A percentile compares a stretch with the other conserved stretches of the same genome.
Evolutionary conservation across 2,113 vertebrate genomes (phyloP).

Genomic region (Urocitellus parryii): DNA sequence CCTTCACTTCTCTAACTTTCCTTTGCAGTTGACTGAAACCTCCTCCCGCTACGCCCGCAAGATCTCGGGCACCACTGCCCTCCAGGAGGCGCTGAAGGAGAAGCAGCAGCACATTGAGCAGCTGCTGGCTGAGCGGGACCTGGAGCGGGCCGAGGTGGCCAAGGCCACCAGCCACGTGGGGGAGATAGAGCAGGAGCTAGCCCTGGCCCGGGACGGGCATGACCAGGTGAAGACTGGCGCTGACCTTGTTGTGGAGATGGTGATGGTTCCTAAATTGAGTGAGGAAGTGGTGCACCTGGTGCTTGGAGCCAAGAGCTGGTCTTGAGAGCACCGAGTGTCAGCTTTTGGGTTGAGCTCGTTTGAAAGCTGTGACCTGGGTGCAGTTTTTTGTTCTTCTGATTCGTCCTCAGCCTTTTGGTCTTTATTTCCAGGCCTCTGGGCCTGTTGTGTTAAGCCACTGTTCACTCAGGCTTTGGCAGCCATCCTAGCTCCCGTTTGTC

Average conservation of each 20-base stretch:
- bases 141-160: slow-evolving; percentile 97
- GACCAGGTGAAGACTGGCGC: slow-evolving; percentile 92
- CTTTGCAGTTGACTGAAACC: slow-evolving; percentile 96
- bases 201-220: slow-evolving; percentile 93
- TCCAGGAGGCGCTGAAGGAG: slow-evolving; percentile 98
- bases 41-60: slow-evolving; percentile 97
- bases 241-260: slow-evolving; percentile 8
- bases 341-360: slow-evolving; percentile 29
- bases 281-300: neutral
- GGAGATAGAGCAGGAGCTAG: slow-evolving; percentile 96
- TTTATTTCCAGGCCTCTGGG: slow-evolving; percentile 21
- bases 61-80: slow-evolving; percentile 97
- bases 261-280: slow-evolving; percentile 32
- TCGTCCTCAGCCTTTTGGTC: neutral
- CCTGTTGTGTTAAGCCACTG: neutral
- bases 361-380: slow-evolving; percentile 34
- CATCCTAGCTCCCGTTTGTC: neutral
- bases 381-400: slow-evolving; percentile 40
- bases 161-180: slow-evolving; percentile 97
- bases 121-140: slow-evolving; percentile 96
- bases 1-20: slow-evolving; percentile 75
- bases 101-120: slow-evolving; percentile 99
- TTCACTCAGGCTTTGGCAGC: neutral
- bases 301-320: neutral
- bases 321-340: neutral